These are phyloP conservation scores for Oscheius sp. DNA, from an alignment of 2,888 invertebrate genomes.

Conservation along the genomic window DNA sequence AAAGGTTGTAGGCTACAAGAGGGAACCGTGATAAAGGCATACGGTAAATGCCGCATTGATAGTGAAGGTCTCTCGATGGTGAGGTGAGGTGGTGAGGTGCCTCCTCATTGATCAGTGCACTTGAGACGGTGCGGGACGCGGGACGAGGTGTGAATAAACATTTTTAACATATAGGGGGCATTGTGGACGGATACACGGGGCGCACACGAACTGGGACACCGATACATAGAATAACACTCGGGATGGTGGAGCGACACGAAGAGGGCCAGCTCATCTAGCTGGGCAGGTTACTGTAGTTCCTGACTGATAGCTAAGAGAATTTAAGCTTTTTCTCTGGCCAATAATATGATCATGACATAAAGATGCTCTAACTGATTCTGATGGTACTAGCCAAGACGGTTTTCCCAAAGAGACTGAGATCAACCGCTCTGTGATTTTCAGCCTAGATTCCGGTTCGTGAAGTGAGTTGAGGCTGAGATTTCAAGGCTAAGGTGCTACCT, in stretches of 20 bases:
- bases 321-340: too few relatives aligned
- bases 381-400: background rate
- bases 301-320: too few relatives aligned
- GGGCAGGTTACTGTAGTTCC: constrained; percentile 14
- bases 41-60: background rate
- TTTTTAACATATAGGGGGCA: constrained; percentile 21
- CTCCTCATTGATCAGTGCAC: constrained; percentile 13
- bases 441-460: background rate
- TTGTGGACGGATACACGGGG: constrained; percentile 19
- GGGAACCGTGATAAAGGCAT: too few relatives aligned
- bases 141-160: constrained; percentile 27
- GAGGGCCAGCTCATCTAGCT: background rate
- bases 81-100: background rate
- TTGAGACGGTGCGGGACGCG: constrained; percentile 22
- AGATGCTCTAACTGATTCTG: background rate
- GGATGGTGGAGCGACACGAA: background rate
- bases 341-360: background rate
- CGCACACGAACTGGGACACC: constrained; percentile 27
- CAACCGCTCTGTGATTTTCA: background rate
- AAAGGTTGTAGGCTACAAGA: too few relatives aligned
- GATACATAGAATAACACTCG: constrained; percentile 18
- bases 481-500: constrained; percentile 25
- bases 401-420: background rate
- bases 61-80: background rate
- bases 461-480: constrained; percentile 1